Evolutionary conservation across 2,113 vertebrate species (phyloP), one percentile per base, ranked within the genome.

Genomic region (Pygoscelis adeliae): DNA sequence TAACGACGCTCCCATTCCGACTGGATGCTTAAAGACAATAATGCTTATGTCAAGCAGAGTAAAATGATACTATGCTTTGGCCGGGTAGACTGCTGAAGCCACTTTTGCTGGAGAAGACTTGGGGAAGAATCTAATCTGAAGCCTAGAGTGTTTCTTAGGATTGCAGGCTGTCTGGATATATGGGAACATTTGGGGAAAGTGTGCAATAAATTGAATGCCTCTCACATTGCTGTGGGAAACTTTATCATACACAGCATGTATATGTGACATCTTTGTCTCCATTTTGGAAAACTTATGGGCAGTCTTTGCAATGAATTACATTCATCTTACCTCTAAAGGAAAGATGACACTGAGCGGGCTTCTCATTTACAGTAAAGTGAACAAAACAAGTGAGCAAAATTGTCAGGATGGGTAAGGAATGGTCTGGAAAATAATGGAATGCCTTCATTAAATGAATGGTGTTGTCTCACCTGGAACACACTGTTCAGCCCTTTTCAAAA

Each of bases 181-280:
- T 32, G 94, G 93, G 86, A 97, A 89, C 79, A 88, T 83, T 69
- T 95, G 83, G 80, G 96, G 88, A 36, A 91, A 88, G 44, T 11
- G 53, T 95, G 91, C 97, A 96, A 88, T 94, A 87, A 97, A 87
- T 84, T 90, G 38, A 90, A 79, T 92, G 91, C 90, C 59, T 91
- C 53, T 85, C 76, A 47, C 42, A 36, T 82, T 87, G 61, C 95
- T 94, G 66, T 86, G 90, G 61, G 80, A 95, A 90, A 52, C 85
- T 79, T 78, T 77, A 42, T 96, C 85, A 81, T 90, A 66, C 65
- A 23, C 50, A 88, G 92, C 95, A 83, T 4, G 0, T 70, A 44
- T 77, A 67, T 90, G 26, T 95, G 78, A 59, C 71, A 32, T 87
- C 82, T 92, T 95, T 95, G 72, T 87, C 52, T 96, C 38, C 16